A percentile compares a stretch with the other conserved stretches of the same genome.
These are phyloP conservation scores for Ptilodon capucinus DNA, from an alignment of 2,888 invertebrate species.

Conservation along the genomic window DNA sequence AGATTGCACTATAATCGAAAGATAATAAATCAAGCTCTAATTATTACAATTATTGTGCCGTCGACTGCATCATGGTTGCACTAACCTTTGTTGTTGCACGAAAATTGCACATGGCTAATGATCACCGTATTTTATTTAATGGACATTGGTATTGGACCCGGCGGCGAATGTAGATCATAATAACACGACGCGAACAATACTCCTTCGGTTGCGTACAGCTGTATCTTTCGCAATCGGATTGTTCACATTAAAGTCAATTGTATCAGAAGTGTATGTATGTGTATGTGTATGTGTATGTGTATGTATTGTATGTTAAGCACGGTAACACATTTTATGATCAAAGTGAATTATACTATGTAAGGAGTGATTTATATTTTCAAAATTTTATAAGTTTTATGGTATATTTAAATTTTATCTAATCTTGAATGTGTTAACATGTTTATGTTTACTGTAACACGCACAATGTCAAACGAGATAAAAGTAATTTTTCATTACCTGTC, in stretches of 20 bases:
- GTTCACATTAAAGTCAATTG: background rate
- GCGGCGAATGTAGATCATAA: constrained; percentile 45
- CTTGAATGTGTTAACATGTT: constrained; percentile 5
- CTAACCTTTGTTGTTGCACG: constrained; percentile 39
- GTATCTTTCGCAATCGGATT: constrained; percentile 24
- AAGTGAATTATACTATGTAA: too few relatives aligned
- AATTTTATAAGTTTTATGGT: background rate
- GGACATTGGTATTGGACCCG: constrained; percentile 38
- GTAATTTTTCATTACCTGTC: constrained; percentile 43
- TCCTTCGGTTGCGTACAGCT: constrained; percentile 37
- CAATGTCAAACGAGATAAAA: constrained; percentile 53
- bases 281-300: too few relatives aligned
- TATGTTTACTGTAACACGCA: constrained; percentile 24
- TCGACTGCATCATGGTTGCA: constrained; percentile 2
- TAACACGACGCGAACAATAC: constrained; percentile 30
- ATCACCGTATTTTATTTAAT: constrained; percentile 34
- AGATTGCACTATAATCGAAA: background rate
- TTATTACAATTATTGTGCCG: constrained; percentile 20
- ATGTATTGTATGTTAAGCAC: too few relatives aligned
- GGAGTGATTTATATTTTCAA: background rate
- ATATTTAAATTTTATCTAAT: background rate
- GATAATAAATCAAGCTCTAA: constrained; percentile 8
- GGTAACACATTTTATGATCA: too few relatives aligned
- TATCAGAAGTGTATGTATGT: too few relatives aligned
- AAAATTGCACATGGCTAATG: constrained; percentile 39